A percentile compares a stretch with the other conserved stretches of the same genome.
Evolutionary conservation across 2,888 invertebrate species (phyloP).

Genomic region (Anaspis maculata): DNA sequence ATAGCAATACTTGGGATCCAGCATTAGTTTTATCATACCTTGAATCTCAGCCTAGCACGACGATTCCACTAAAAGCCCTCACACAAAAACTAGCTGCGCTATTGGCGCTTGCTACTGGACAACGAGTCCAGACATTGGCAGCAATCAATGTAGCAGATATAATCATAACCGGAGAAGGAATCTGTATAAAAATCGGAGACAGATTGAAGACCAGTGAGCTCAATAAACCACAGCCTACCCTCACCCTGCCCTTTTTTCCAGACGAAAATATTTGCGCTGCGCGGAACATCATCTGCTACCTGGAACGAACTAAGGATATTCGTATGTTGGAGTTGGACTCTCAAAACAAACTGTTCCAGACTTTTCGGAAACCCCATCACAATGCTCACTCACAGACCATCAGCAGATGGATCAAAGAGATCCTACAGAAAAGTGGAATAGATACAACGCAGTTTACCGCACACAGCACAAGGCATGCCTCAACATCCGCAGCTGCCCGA

Average conservation of each 20-base stretch:
- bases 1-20: neutral
- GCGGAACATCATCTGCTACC: neutral
- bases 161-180: neutral
- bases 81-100: neutral
- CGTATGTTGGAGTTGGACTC: too few species aligned
- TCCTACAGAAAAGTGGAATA: constrained; percentile 13
- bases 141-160: neutral
- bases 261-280: neutral
- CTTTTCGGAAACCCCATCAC: constrained; percentile 2
- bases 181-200: neutral
- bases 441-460: constrained; percentile 9
- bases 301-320: neutral
- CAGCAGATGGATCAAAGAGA: constrained; percentile 18
- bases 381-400: constrained; percentile 13
- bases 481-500: constrained; percentile 9
- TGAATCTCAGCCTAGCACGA: neutral
- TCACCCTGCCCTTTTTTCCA: neutral
- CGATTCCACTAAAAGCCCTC: neutral
- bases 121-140: neutral
- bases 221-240: neutral
- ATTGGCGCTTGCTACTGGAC: neutral
- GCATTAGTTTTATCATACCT: neutral
- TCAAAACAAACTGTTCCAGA: constrained; percentile 1
- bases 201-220: neutral
- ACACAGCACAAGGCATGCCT: constrained; percentile 11